Evolutionary conservation across 2,888 invertebrate genomes (phyloP), one percentile per base, ranked within the genome.

Genomic region (Chaetogeoica ovagalla): DNA sequence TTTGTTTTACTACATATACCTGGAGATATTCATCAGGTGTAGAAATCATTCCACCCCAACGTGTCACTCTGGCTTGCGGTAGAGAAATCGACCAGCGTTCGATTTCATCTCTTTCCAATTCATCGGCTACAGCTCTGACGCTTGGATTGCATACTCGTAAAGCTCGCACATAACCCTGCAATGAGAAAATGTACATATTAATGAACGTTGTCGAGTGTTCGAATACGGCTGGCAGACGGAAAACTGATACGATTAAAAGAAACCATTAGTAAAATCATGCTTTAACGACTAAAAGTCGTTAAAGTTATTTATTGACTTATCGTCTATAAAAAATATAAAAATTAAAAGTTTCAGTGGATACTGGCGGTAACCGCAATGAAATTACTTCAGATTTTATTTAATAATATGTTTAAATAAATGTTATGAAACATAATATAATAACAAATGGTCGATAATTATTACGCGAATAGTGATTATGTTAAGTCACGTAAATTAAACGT

Each of bases 21-120:
- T 95, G 95, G 84, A 97, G 88, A 75, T 95, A 93, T 87, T 95
- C 95, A 86, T 98, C 97, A 0, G 98, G 98, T 17, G 98, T 98
- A 48, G 97, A 97, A 85, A 98, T 98, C 96, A 98, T 97, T 81
- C 97, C 97, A 77, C 97, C 98, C 98, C 97, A 98, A 81, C 97
- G 90, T 1, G 96, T 96, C 66, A 98, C 97, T 82, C 96, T 88
- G 23, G 96, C 96, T 68, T 94, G 88, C 0, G 94, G 89, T 69
- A 96, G 87, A 0, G 94, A 92, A 84, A 90, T 91, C 68, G 95
- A 94, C 96, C 96, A 96, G 85, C 94, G 90, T 60, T 94, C 90
- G 81, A 97, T 94, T 87, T 97, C 97, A 85, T 96, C 96, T 77
- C 95, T 91, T 86, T 97, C 97, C 93, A 97, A 95, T 85, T 96